Evolutionary conservation across 2,888 invertebrate genomes (phyloP).

Genomic region (Latrodectus elegans): DNA sequence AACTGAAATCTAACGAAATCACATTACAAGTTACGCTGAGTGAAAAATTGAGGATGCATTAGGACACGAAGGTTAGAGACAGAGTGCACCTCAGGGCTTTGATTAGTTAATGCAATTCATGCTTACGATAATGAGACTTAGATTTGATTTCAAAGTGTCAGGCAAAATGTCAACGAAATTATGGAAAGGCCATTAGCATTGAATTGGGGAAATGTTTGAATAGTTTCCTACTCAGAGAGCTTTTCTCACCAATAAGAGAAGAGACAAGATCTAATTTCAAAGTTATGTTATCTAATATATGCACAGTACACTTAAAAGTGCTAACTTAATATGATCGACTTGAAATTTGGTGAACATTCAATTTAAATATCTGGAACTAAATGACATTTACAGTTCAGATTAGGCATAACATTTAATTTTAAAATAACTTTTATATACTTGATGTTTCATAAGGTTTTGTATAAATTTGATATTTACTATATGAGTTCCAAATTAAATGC

Average conservation of each 20-base stretch:
- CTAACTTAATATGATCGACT: not conserved
- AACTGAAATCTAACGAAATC: not conserved
- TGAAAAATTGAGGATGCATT: not conserved
- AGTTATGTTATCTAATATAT: not conserved
- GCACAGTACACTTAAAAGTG: not conserved
- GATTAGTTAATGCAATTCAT: slow-evolving; percentile 40
- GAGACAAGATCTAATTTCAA: slow-evolving; percentile 1
- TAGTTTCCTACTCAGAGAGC: slow-evolving; percentile 7
- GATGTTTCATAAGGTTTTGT: no score
- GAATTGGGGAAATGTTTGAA: slow-evolving; percentile 14
- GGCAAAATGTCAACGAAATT: slow-evolving; percentile 47
- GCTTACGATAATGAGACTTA: slow-evolving; percentile 31
- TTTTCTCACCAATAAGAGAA: slow-evolving; percentile 18
- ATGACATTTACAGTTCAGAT: no score
- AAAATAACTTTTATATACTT: no score
- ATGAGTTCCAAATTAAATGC: no score
- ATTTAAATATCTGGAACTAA: no score
- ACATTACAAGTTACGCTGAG: not conserved
- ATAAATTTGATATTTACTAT: no score
- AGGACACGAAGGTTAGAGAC: not conserved
- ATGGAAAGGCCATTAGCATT: slow-evolving; percentile 38
- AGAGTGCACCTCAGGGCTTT: not conserved
- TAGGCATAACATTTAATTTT: no score
- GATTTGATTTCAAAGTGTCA: slow-evolving; percentile 48
- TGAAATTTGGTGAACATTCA: no score